These are phyloP conservation scores for Scaptomyza reducta DNA, from an alignment of 2,888 invertebrate genomes.

Conservation along the genomic window DNA sequence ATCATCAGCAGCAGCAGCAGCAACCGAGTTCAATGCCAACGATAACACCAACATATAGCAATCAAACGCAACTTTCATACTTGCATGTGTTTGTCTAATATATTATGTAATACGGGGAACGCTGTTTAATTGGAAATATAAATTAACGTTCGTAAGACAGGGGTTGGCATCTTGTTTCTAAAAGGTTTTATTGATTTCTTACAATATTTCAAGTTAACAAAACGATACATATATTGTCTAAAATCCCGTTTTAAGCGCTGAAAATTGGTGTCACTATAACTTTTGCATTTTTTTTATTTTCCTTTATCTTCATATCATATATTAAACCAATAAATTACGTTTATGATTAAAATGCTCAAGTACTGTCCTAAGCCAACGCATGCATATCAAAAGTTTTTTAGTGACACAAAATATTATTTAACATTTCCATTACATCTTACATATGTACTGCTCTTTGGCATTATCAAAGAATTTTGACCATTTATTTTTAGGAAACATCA, in stretches of 20 bases:
- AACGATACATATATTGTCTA: not conserved
- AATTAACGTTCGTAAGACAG: not conserved
- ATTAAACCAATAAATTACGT: not conserved
- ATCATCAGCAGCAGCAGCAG: slow-evolving; percentile 52
- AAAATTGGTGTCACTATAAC: not conserved
- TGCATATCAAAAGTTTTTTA: slow-evolving; percentile 33
- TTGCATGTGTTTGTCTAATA: slow-evolving; percentile 82
- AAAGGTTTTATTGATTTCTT: not conserved
- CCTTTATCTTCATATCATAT: slow-evolving; percentile 11
- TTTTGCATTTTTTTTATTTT: not conserved
- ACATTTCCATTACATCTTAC: slow-evolving; percentile 36
- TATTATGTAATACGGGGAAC: not conserved
- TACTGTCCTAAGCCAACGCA: slow-evolving; percentile 73
- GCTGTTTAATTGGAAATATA: slow-evolving; percentile 15
- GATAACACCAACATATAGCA: slow-evolving; percentile 81
- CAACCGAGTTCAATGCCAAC: slow-evolving; percentile 58
- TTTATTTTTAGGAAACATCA: slow-evolving; percentile 49
- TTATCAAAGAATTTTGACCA: slow-evolving; percentile 38
- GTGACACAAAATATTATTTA: no score
- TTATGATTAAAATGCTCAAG: slow-evolving; percentile 45
- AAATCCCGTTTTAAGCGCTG: not conserved
- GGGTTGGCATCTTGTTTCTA: not conserved
- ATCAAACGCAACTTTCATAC: slow-evolving; percentile 83
- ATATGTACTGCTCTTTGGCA: slow-evolving; percentile 33
- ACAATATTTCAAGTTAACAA: not conserved